A percentile compares a stretch with the other conserved stretches of the same genome.
Conservation (phyloP, 2,888 invertebrate genomes). For the Dryococelus australis region DNA sequence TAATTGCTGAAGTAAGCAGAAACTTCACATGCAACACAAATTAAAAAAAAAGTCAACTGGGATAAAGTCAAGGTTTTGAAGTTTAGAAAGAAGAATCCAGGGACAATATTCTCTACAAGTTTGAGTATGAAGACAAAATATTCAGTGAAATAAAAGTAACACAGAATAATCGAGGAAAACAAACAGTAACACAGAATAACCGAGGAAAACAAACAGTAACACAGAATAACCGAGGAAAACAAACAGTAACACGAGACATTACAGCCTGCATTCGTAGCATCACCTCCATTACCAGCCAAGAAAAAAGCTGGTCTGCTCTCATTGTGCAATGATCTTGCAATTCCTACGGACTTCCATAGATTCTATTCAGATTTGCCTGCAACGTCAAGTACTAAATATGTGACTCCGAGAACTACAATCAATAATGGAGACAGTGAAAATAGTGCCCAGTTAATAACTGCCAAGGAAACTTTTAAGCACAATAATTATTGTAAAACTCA, state of each 20-base stretch:
- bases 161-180: background rate
- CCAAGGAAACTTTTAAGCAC: background rate
- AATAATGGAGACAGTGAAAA: background rate
- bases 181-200: background rate
- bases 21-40: slow-evolving; percentile 3
- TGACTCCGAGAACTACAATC: background rate
- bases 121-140: background rate
- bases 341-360: slow-evolving; percentile 22
- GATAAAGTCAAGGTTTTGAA: slow-evolving; percentile 21
- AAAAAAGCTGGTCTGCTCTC: slow-evolving; percentile 13
- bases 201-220: background rate
- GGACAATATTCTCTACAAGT: slow-evolving; percentile 20
- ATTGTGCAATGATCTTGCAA: slow-evolving; percentile 12
- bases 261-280: slow-evolving; percentile 3
- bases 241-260: background rate
- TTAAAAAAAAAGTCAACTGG: slow-evolving; percentile 20
- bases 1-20: background rate
- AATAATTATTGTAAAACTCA: background rate
- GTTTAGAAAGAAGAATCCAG: slow-evolving; percentile 8
- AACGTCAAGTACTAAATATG: background rate
- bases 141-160: slow-evolving; percentile 11
- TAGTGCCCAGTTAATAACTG: background rate
- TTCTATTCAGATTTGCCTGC: slow-evolving; percentile 11
- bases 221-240: background rate
- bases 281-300: slow-evolving; percentile 20